A percentile compares a stretch with the other conserved stretches of the same genome.
These are phyloP conservation scores for Sarcophaga rosellei DNA, from an alignment of 2,888 invertebrate species.

Conservation along the genomic window DNA sequence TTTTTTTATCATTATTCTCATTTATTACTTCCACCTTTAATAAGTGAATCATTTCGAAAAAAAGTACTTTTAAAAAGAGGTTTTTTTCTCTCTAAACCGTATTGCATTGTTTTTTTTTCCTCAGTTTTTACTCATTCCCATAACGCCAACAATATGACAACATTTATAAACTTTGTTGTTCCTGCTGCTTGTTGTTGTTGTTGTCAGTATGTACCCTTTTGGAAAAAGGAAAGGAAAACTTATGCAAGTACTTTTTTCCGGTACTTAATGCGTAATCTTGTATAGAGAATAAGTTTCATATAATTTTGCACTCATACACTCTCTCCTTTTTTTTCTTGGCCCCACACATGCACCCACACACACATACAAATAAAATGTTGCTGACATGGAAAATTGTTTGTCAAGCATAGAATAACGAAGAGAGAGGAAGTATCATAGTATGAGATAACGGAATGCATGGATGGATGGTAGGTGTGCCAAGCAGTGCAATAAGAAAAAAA, in stretches of 20 bases:
- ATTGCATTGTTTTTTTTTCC: neutral
- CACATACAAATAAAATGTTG: too few relatives aligned
- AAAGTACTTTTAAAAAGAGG: neutral
- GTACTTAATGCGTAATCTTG: constrained; percentile 61
- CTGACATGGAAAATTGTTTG: too few relatives aligned
- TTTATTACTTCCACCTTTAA: too few relatives aligned
- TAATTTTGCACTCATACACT: neutral
- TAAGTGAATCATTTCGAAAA: neutral
- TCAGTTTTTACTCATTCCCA: too few relatives aligned
- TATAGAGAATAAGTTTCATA: constrained; percentile 17
- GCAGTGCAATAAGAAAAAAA: neutral
- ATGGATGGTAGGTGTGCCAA: neutral
- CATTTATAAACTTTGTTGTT: too few relatives aligned
- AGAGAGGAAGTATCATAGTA: too few relatives aligned
- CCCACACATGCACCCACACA: too few relatives aligned
- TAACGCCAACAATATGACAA: too few relatives aligned
- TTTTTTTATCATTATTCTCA: too few relatives aligned
- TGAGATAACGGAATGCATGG: neutral
- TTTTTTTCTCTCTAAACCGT: neutral
- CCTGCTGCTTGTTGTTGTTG: too few relatives aligned
- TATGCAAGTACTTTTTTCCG: constrained; percentile 64
- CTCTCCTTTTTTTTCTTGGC: too few relatives aligned
- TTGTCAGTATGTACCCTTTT: constrained; percentile 39
- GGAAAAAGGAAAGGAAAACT: constrained; percentile 49
- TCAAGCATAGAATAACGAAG: neutral